Evolutionary conservation across 2,888 invertebrate species (phyloP).

Genomic region (Cloeon dipterum): DNA sequence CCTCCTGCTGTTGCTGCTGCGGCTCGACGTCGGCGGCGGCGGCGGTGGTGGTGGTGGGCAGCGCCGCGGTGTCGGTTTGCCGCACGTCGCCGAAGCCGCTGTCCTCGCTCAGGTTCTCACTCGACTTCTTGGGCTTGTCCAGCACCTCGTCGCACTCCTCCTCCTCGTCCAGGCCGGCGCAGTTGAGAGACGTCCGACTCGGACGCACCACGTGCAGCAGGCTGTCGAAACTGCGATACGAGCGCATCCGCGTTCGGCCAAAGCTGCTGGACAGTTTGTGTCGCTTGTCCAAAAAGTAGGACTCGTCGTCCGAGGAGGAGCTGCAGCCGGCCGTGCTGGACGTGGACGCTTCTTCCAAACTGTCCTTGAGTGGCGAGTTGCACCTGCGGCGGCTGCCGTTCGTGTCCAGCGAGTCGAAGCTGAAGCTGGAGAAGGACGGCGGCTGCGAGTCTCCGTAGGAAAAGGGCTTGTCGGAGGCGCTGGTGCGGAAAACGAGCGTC

Average conservation of each 20-base stretch:
- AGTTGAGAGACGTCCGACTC: too few species aligned
- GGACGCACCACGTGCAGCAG: conserved; percentile 11
- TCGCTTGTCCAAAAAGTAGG: neutral
- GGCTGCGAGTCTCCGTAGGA: conserved; percentile 4
- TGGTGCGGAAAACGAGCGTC: conserved; percentile 14
- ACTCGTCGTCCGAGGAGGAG: neutral
- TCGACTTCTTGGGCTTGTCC: conserved; percentile 24
- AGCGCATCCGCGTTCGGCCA: conserved; percentile 14
- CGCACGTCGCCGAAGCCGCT: conserved; percentile 45
- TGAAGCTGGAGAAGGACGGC: conserved; percentile 7
- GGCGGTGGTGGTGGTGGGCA: neutral
- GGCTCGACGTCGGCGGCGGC: too few species aligned
- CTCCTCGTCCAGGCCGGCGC: conserved; percentile 13
- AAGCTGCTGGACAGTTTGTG: conserved; percentile 9
- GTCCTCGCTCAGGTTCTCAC: conserved; percentile 59
- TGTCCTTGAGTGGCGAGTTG: neutral
- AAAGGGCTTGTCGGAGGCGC: conserved; percentile 10
- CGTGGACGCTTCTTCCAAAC: neutral
- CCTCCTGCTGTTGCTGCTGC: conserved; percentile 10
- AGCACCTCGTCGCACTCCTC: neutral
- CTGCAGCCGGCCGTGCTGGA: neutral
- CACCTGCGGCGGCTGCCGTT: neutral
- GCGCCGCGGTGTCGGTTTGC: too few species aligned
- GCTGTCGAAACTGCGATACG: conserved; percentile 26
- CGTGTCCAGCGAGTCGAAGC: conserved; percentile 7